Evolutionary conservation across 2,797 vertebrate species (phyloP).

Genomic region (Argentina silus): DNA sequence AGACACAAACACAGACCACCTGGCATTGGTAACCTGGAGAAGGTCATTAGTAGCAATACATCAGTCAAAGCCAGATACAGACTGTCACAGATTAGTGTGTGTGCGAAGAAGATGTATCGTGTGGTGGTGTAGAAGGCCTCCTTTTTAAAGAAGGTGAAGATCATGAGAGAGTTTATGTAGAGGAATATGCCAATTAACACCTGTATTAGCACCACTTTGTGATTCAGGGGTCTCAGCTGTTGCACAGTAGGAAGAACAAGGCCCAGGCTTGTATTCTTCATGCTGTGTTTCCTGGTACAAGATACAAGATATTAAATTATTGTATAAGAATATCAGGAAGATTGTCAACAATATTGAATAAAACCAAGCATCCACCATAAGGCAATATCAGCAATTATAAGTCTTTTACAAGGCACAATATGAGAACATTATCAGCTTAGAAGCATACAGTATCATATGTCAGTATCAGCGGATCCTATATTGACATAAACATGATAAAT

Average conservation of each 20-base stretch:
- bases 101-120: slow-evolving; percentile 69
- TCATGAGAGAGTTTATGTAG: slow-evolving; percentile 58
- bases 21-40: slow-evolving; percentile 7
- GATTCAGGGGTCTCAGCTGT: slow-evolving; percentile 6
- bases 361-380: not conserved
- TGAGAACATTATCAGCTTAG: no score
- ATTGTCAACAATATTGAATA: not conserved
- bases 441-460: no score
- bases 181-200: slow-evolving; percentile 59
- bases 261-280: not conserved
- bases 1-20: slow-evolving; percentile 35
- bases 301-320: not conserved
- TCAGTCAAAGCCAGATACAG: slow-evolving; percentile 45
- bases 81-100: slow-evolving; percentile 59
- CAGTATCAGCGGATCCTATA: not conserved
- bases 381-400: not conserved
- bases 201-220: slow-evolving; percentile 47
- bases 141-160: slow-evolving; percentile 59
- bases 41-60: slow-evolving; percentile 13
- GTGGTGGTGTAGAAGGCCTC: slow-evolving; percentile 54
- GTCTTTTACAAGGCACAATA: not conserved
- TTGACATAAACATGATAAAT: not conserved
- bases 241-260: not conserved
- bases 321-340: not conserved
- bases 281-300: not conserved